Evolutionary conservation across 2,888 invertebrate genomes (phyloP), one percentile per base, ranked within the genome.

Genomic region (Dicycla oo): DNA sequence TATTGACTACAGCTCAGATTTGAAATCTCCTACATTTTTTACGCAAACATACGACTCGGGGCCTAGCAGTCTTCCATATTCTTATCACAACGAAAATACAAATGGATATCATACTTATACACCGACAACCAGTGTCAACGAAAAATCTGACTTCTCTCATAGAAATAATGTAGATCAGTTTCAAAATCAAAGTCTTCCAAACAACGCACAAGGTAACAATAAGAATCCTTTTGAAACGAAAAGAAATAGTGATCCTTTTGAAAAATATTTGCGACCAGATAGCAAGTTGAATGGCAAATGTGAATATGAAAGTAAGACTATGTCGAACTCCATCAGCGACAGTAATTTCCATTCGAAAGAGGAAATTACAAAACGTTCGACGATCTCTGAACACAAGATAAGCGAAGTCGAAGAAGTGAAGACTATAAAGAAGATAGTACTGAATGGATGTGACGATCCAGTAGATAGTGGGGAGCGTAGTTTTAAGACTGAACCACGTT

Each of bases 391-490:
- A 83, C 93, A 94, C 76, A 92, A 94, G 86, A 91, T 95, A 79
- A 95, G 89, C 80, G 93, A 96, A 90, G 88, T 93, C 13, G 94
- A 96, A 89, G 95, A 96, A 91, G 92, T 96, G 47, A 95, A 94
- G 77, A 96, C 96, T n/a, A 93, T 94, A 78, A 95, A 94, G 87
- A 96, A 94, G 88, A 89, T 95, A 70, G 85, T 94, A 45, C 84
- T 96, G 6, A 96, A 96, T 82, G 96, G 95, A 51, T 91, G 92
- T 43, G 89, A 88, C 56, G 90, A 88, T 38, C 74, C 81, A 34
- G 83, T 69, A n/a, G 82, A 88, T 61, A 75, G 74, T 69, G 73
- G 80, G 8, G 86, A 83, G 43, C 73, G 73, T 45, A 69, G 58
- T 69, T 75, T 74, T 54, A 86, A 82, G 75, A 61, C 40, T 40